Evolutionary conservation across 30 jellyfish, hydroid and myxozoan species (phyloP), one percentile per base, ranked within the genome.

Genomic region (Aurelia sp.): DNA sequence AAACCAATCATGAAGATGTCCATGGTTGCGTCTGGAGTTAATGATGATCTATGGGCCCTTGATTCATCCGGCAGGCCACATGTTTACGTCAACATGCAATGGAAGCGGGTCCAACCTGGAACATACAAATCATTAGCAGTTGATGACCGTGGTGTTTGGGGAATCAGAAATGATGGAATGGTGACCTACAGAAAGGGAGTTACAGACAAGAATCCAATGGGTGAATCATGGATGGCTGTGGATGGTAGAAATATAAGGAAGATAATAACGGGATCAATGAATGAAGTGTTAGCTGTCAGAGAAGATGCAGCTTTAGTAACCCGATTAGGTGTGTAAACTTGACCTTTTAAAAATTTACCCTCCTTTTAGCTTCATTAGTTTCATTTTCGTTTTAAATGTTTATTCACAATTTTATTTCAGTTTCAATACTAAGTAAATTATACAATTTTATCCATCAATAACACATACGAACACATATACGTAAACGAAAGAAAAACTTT

Each of bases 61-160:
- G 92, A 80, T 24, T 21, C 52, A n/a, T n/a, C 61, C 12, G 92
- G 97, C 0, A 15, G 35, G 50, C 88, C 91, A 13, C 68, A 63
- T 44, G 24, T 78, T 64, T 22, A n/a, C 35, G 55, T 21, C 5
- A 50, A 70, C 22, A 27, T 5, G 44, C 63, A 20, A 3, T 82
- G 92, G 92, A 48, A 63, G 59, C 84, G 60, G 1, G 79, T 82
- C 47, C 74, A 78, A 1, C 63, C 48, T 0, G 67, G 67, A 19
- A 52, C 18, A 40, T 70, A 69, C 83, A 64, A 40, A 22, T 72
- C 88, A 3, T 22, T 86, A 38, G 55, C 90, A 10, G 87, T 67
- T 10, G 90, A 72, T 13, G 82, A 48, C 57, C 51, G 78, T 27
- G 96, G 96, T 27, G 87, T 86, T 16, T 86, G 96, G 96, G 96